Evolutionary conservation across 2,888 invertebrate species (phyloP).

Genomic region (Polydrusus pterygomalis): DNA sequence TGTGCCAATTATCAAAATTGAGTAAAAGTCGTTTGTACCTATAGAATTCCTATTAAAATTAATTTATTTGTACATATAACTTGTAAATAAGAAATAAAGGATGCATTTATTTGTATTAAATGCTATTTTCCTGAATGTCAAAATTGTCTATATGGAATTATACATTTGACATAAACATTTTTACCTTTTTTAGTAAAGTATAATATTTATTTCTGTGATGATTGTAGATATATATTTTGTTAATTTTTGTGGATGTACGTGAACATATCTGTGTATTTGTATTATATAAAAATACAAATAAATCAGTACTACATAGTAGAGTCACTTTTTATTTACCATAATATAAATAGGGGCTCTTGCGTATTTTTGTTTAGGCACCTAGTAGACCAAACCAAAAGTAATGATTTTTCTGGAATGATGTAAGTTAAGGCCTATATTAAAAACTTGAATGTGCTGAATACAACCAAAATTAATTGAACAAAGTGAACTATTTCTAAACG

Average conservation of each 20-base stretch:
- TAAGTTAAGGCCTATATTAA: no score
- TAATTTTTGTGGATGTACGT: slow-evolving; percentile 56
- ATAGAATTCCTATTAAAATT: slow-evolving; percentile 45
- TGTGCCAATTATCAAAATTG: slow-evolving; percentile 46
- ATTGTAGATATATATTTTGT: slow-evolving; percentile 60
- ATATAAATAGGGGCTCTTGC: no score
- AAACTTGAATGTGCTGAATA: no score
- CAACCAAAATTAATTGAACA: no score
- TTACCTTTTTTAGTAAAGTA: slow-evolving; percentile 30
- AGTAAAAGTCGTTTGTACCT: slow-evolving; percentile 24
- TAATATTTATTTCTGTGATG: slow-evolving; percentile 62
- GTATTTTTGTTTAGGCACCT: no score
- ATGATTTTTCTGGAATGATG: no score
- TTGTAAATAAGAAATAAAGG: slow-evolving; percentile 16
- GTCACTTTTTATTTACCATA: not conserved
- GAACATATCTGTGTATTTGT: slow-evolving; percentile 57
- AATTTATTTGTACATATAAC: slow-evolving; percentile 50
- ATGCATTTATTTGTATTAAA: slow-evolving; percentile 18
- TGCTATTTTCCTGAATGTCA: not conserved
- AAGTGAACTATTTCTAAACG: no score
- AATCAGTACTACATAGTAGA: not conserved
- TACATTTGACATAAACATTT: slow-evolving; percentile 14
- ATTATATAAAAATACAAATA: slow-evolving; percentile 32
- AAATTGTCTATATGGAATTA: slow-evolving; percentile 8
- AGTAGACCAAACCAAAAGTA: no score